A percentile compares a stretch with the other conserved stretches of the same genome.
Evolutionary conservation across 2,797 vertebrate species (phyloP).

Genomic region (Podarcis siculus): DNA sequence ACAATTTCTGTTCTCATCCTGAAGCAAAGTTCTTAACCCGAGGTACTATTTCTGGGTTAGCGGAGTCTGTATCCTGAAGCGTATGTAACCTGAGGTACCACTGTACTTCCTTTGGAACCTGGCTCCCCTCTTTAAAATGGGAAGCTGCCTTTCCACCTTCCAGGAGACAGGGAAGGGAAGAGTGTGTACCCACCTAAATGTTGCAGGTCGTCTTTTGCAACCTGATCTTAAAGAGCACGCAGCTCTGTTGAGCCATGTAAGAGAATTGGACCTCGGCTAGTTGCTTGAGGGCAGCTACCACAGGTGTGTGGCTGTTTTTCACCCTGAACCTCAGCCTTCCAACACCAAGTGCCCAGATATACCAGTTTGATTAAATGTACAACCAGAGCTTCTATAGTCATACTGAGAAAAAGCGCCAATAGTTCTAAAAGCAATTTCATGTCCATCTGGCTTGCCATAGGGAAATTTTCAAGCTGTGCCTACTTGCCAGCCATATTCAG

Average conservation of each 20-base stretch:
- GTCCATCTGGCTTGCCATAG: constrained; percentile 6
- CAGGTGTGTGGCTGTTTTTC: not conserved
- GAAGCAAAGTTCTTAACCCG: too few relatives aligned
- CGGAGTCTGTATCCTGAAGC: too few relatives aligned
- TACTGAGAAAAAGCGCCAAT: not conserved
- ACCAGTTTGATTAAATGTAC: constrained; percentile 21
- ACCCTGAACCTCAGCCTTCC: not conserved
- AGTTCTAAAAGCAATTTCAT: constrained; percentile 36
- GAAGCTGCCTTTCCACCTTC: not conserved
- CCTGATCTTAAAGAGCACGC: not conserved
- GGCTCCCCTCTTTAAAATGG: not conserved
- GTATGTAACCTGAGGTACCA: too few relatives aligned
- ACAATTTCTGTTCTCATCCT: too few relatives aligned
- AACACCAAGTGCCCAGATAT: not conserved
- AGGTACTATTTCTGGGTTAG: too few relatives aligned
- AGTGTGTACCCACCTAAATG: not conserved
- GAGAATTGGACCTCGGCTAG: not conserved
- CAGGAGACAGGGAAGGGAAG: not conserved
- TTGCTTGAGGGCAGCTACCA: not conserved
- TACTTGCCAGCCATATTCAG: not conserved
- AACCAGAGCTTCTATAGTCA: constrained; percentile 20
- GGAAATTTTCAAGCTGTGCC: not conserved
- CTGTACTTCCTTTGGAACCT: not conserved
- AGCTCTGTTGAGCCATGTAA: not conserved
- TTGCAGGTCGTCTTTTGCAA: not conserved